Percentiles rank a stretch among this genome's conserved stretches.
Conservation (phyloP, 2,888 invertebrate species). For the Hirtodrosophila trivittata region DNA sequence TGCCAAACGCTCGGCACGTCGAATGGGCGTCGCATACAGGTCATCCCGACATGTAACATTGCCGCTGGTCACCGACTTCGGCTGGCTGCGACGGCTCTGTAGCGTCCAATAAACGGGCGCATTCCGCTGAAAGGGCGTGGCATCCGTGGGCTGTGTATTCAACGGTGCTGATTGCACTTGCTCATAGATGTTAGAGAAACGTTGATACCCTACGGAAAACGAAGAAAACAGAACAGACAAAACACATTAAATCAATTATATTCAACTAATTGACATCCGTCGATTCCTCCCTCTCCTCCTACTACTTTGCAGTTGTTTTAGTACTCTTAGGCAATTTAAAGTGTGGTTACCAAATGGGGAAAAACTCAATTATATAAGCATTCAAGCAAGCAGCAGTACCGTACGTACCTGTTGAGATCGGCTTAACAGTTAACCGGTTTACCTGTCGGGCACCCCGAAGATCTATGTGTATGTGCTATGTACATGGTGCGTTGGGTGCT, state of each 20-base stretch:
- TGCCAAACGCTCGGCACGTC: slow-evolving; percentile 80
- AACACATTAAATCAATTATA: slow-evolving; percentile 10
- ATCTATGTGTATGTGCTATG: not conserved
- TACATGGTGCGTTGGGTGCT: slow-evolving; percentile 3
- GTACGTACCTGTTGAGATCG: slow-evolving; percentile 61
- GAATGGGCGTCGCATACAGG: slow-evolving; percentile 83
- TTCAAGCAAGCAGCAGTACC: slow-evolving; percentile 45
- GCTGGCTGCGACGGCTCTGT: slow-evolving; percentile 83
- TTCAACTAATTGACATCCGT: not conserved
- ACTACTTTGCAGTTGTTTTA: slow-evolving; percentile 29
- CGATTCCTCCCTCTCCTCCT: not conserved
- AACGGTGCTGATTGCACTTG: slow-evolving; percentile 71
- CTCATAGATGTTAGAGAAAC: slow-evolving; percentile 85
- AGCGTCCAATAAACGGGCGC: slow-evolving; percentile 87
- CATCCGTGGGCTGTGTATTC: slow-evolving; percentile 48
- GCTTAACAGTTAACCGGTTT: slow-evolving; percentile 16
- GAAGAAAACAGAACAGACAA: slow-evolving; percentile 1
- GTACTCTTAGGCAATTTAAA: slow-evolving; percentile 25
- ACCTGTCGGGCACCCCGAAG: slow-evolving; percentile 27
- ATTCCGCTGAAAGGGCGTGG: slow-evolving; percentile 82
- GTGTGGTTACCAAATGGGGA: slow-evolving; percentile 41
- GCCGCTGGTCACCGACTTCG: slow-evolving; percentile 59
- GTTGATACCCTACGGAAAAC: slow-evolving; percentile 86
- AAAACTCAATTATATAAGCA: slow-evolving; percentile 38
- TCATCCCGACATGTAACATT: slow-evolving; percentile 80